phyloP scores from a whole-genome alignment of 2,888 invertebrate species.

The Plebejus anna region DNA sequence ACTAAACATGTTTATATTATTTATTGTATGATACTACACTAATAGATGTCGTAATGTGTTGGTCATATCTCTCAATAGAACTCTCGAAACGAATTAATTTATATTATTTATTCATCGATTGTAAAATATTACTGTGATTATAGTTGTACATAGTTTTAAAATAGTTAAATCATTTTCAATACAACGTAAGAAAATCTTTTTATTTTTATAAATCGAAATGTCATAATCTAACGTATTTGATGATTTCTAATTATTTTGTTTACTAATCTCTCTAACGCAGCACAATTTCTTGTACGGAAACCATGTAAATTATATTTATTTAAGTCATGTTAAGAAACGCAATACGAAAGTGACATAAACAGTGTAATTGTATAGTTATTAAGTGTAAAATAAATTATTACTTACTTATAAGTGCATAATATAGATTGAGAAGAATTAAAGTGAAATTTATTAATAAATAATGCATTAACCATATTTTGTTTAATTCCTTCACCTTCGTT shows the following conservation, averaged over 20 bases:
- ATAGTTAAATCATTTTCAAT: slow-evolving; percentile 39
- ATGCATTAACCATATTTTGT: slow-evolving; percentile 66
- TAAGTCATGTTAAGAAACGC: slow-evolving; percentile 57
- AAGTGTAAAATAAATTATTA: slow-evolving; percentile 78
- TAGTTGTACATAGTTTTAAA: slow-evolving; percentile 56
- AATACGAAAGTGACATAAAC: slow-evolving; percentile 67
- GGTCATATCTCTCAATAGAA: slow-evolving; percentile 49
- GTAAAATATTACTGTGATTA: slow-evolving; percentile 67
- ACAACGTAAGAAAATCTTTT: slow-evolving; percentile 34
- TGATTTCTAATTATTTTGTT: slow-evolving; percentile 11
- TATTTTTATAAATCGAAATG: slow-evolving; percentile 23
- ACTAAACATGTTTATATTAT: slow-evolving; percentile 67
- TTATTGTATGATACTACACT: slow-evolving; percentile 61
- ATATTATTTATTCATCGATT: slow-evolving; percentile 64
- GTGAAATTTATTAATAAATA: slow-evolving; percentile 79
- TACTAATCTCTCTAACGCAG: slow-evolving; percentile 44
- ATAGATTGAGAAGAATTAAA: slow-evolving; percentile 74
- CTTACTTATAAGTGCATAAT: slow-evolving; percentile 70
- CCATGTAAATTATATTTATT: slow-evolving; percentile 53
- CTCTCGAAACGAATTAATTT: slow-evolving; percentile 64
- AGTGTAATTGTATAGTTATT: slow-evolving; percentile 62
- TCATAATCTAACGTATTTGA: neutral
- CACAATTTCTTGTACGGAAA: slow-evolving; percentile 45
- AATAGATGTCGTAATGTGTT: slow-evolving; percentile 62
- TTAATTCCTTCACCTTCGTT: slow-evolving; percentile 34